These are phyloP conservation scores for Phycodurus eques DNA, from an alignment of 2,113 vertebrate species.

Conservation along the genomic window DNA sequence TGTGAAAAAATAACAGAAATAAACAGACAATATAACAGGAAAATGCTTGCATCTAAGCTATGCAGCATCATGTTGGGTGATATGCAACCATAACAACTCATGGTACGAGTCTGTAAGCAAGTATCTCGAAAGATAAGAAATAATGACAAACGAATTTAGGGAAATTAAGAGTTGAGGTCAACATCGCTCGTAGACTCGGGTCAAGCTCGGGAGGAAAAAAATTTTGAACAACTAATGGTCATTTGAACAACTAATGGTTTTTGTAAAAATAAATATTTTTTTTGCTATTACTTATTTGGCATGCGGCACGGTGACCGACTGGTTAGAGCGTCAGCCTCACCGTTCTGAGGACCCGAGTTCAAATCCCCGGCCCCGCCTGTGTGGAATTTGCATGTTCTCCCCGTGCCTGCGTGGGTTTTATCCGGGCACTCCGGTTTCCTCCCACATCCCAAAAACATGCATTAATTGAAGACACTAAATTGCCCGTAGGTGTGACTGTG, in stretches of 20 bases:
- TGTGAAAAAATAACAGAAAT: too few relatives aligned
- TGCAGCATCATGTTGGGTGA: conserved; percentile 15
- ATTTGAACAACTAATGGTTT: neutral
- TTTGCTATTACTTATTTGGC: neutral
- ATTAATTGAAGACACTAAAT: too few relatives aligned
- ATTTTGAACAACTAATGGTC: neutral
- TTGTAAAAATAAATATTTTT: neutral
- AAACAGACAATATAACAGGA: neutral
- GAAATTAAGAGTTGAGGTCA: neutral
- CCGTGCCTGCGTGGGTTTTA: too few relatives aligned
- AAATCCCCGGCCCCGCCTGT: too few relatives aligned
- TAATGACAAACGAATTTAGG: conserved; percentile 36
- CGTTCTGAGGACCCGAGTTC: too few relatives aligned
- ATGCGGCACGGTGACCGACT: too few relatives aligned
- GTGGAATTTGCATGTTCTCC: too few relatives aligned
- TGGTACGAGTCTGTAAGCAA: conserved; percentile 22
- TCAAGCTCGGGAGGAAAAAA: neutral
- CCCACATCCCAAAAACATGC: too few relatives aligned
- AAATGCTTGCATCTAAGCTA: too few relatives aligned
- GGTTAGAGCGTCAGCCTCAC: too few relatives aligned
- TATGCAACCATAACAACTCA: conserved; percentile 49
- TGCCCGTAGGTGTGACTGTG: too few relatives aligned
- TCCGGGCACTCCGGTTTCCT: too few relatives aligned
- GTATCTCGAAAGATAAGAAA: conserved; percentile 1
- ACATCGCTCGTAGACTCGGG: neutral